phyloP scores from a whole-genome alignment of 2,113 vertebrate species.

The Dunckerocampus dactyliophorus region DNA sequence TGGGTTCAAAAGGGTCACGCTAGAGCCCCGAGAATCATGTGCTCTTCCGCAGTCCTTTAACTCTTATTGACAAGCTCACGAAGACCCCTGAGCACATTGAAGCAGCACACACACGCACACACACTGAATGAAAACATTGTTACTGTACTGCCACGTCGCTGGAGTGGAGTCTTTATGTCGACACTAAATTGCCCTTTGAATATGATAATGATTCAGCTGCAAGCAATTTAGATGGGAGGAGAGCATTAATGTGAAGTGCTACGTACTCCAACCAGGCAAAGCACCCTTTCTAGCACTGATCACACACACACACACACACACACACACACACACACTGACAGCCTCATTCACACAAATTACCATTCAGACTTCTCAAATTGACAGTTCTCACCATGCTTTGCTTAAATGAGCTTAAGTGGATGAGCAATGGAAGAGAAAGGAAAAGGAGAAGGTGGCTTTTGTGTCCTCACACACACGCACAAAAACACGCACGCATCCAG shows the following conservation, averaged over 20 bases:
- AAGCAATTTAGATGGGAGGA: conserved; percentile 41
- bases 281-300: conserved; percentile 24
- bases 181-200: conserved; percentile 51
- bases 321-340: conserved; percentile 9
- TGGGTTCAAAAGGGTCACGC: conserved; percentile 37
- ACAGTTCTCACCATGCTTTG: conserved; percentile 32
- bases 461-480: conserved; percentile 16
- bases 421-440: conserved; percentile 35
- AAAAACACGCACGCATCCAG: not conserved
- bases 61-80: conserved; percentile 47
- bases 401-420: conserved; percentile 50
- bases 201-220: conserved; percentile 50
- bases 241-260: conserved; percentile 44
- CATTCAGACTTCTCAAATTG: conserved; percentile 40
- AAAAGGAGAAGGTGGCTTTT: conserved; percentile 34
- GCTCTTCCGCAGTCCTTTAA: conserved; percentile 46
- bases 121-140: not conserved
- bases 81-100: conserved; percentile 14
- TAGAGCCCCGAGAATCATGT: conserved; percentile 47
- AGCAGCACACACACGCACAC: not conserved
- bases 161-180: conserved; percentile 25
- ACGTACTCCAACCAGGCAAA: conserved; percentile 28
- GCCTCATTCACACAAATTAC: conserved; percentile 23
- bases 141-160: conserved; percentile 18
- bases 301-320: conserved; percentile 6